Evolutionary conservation across 1,140 invertebrate species (phyloP).

Genomic region (Whitmania pigra): DNA sequence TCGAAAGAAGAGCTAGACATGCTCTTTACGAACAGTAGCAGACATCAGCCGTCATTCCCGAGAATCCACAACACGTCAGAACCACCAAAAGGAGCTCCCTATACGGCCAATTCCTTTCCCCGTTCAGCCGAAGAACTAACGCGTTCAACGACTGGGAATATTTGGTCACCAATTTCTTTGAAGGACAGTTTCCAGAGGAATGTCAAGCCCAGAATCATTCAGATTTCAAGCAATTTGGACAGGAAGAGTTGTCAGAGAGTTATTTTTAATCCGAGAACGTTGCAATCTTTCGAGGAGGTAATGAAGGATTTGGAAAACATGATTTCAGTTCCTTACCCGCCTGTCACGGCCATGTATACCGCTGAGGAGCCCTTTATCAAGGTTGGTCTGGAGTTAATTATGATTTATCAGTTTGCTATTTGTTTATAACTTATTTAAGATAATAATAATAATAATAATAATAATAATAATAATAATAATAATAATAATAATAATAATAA

Average conservation of each 20-base stretch:
- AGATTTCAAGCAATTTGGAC: constrained; percentile 35
- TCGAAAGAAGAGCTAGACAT: not conserved
- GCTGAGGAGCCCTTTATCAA: constrained; percentile 31
- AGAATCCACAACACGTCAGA: no score
- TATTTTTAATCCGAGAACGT: constrained; percentile 73
- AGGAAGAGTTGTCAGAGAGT: constrained; percentile 35
- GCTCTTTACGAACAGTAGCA: not conserved
- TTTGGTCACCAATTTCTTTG: not conserved
- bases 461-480: no score
- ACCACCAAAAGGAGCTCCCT: no score
- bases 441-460: no score
- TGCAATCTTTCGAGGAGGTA: constrained; percentile 87
- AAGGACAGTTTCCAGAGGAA: not conserved
- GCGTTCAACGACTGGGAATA: not conserved
- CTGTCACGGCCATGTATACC: constrained; percentile 32
- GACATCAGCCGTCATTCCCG: not conserved
- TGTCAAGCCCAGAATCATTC: constrained; percentile 30
- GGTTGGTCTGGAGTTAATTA: constrained; percentile 27
- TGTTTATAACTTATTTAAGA: no score
- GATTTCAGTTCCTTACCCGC: constrained; percentile 29
- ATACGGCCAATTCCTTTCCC: no score
- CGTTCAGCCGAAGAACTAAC: no score
- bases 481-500: no score
- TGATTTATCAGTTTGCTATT: no score
- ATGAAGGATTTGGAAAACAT: constrained; percentile 55